Percentiles rank a stretch among this genome's conserved stretches.
These are phyloP conservation scores for Chiloscyllium plagiosum DNA, from an alignment of 2,113 vertebrate genomes.

Conservation along the genomic window DNA sequence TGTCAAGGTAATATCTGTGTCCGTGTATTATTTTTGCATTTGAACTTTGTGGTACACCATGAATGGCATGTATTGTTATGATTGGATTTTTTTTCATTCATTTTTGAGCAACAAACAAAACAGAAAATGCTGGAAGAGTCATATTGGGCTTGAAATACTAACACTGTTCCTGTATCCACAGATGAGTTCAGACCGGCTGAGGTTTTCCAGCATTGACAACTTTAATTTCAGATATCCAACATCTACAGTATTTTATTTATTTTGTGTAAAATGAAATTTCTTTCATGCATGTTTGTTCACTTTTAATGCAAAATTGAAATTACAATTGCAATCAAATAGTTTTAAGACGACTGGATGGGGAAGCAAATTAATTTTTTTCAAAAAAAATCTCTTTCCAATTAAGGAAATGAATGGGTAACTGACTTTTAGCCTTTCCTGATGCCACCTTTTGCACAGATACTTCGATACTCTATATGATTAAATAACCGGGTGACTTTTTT, in stretches of 20 bases:
- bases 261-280: background rate
- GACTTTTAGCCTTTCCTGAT: background rate
- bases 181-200: too few species aligned
- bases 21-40: background rate
- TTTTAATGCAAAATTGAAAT: background rate
- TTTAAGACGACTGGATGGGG: background rate
- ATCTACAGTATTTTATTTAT: too few species aligned
- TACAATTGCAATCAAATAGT: background rate
- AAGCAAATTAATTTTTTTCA: background rate
- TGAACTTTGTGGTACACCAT: background rate
- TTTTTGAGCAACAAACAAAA: background rate
- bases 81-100: background rate
- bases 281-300: background rate
- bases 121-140: too few species aligned
- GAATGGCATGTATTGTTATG: background rate
- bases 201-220: too few species aligned
- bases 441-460: background rate
- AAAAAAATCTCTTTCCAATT: background rate
- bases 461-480: background rate
- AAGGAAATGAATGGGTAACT: background rate
- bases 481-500: background rate
- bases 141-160: too few species aligned
- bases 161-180: too few species aligned
- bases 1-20: constrained; percentile 17
- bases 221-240: too few species aligned